phyloP scores from a whole-genome alignment of 2,113 vertebrate species.

The Conger conger region DNA sequence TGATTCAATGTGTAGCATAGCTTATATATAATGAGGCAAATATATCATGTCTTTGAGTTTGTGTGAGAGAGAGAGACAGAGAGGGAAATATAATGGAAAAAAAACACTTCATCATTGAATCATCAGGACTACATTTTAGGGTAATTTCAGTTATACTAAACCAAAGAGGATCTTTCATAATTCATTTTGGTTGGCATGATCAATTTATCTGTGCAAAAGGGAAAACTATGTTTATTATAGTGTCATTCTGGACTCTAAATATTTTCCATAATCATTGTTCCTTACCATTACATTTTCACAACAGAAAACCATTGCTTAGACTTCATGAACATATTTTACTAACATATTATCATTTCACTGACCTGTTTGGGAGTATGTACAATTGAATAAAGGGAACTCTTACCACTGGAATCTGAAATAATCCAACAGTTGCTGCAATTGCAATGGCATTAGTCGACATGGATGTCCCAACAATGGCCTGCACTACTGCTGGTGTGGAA shows the following conservation, averaged over 20 bases:
- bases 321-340: slow-evolving; percentile 55
- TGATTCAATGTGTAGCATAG: no score
- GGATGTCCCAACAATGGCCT: slow-evolving; percentile 51
- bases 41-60: no score
- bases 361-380: no score
- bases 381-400: no score
- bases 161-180: not conserved
- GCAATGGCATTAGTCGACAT: slow-evolving; percentile 51
- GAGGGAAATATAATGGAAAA: not conserved
- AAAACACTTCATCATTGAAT: not conserved
- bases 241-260: no score
- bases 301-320: no score
- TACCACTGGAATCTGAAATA: no score
- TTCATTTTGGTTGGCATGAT: not conserved
- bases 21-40: no score
- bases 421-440: not conserved
- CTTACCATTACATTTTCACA: no score
- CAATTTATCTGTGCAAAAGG: not conserved
- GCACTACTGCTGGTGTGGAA: slow-evolving; percentile 37
- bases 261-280: no score
- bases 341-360: no score
- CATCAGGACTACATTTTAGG: no score
- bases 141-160: not conserved
- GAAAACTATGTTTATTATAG: not conserved
- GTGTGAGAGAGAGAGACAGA: not conserved